Evolutionary conservation across 2,797 vertebrate species (phyloP).

Genomic region (Vespertilio murinus): DNA sequence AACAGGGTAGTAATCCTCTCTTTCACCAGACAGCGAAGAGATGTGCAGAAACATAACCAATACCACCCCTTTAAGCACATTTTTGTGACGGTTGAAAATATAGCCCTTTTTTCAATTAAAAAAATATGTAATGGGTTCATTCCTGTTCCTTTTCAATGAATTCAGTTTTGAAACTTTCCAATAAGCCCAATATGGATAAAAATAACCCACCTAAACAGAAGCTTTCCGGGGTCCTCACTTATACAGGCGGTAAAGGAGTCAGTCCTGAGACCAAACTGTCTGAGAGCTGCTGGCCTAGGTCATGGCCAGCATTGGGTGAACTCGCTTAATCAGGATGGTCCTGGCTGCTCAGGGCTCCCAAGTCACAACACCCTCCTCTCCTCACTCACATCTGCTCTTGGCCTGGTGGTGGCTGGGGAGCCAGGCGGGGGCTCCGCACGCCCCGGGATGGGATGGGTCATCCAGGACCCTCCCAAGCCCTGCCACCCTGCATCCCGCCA

Average conservation of each 20-base stretch:
- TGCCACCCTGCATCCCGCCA: neutral
- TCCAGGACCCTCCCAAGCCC: too few relatives aligned
- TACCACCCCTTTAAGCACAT: neutral
- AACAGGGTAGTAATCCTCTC: neutral
- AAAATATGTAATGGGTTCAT: neutral
- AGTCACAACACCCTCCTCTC: neutral
- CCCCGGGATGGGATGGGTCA: neutral
- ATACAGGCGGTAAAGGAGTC: neutral
- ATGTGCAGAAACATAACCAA: neutral
- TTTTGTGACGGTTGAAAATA: neutral
- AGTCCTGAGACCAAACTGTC: neutral
- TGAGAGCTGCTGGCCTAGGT: neutral
- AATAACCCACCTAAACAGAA: neutral
- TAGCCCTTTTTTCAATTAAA: slow-evolving; percentile 15
- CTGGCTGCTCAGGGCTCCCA: neutral
- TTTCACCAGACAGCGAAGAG: neutral
- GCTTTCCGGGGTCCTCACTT: neutral
- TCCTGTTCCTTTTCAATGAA: neutral
- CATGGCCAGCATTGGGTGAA: neutral
- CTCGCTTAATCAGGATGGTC: neutral
- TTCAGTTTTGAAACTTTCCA: neutral
- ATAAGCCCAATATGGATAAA: neutral
- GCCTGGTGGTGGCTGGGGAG: too few relatives aligned
- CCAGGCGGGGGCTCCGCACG: neutral
- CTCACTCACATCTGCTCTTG: neutral